Conservation (phyloP, 2,797 vertebrate genomes). For the Luscinia megarhynchos region DNA sequence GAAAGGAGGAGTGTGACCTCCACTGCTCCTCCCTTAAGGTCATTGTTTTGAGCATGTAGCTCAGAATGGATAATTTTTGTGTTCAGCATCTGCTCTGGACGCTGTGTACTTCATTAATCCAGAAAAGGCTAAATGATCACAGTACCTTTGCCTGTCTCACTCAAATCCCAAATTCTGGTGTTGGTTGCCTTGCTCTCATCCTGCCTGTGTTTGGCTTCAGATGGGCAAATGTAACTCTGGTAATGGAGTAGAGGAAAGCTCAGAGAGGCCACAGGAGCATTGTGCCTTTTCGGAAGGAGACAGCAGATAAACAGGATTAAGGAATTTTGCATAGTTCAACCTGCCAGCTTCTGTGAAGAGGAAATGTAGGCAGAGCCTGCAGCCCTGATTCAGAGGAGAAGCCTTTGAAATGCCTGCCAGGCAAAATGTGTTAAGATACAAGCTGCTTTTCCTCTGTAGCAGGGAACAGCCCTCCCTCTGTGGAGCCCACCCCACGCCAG, state of each 20-base stretch:
- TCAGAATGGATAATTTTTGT: neutral
- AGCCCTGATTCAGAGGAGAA: constrained; percentile 36
- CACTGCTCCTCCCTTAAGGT: neutral
- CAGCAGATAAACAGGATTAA: constrained; percentile 62
- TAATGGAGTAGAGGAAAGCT: neutral
- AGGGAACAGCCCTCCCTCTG: neutral
- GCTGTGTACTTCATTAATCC: neutral
- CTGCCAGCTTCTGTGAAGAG: constrained; percentile 39
- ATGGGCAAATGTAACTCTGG: neutral
- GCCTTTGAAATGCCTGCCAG: constrained; percentile 63
- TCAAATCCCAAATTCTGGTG: neutral
- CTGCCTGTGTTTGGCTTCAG: constrained; percentile 2
- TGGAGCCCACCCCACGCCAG: neutral
- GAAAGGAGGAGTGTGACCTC: neutral
- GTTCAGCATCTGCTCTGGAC: neutral
- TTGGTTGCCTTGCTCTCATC: neutral
- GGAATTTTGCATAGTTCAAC: constrained; percentile 39
- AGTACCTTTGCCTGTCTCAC: neutral
- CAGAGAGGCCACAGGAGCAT: neutral
- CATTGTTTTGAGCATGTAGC: neutral
- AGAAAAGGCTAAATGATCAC: neutral
- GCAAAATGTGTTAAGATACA: neutral
- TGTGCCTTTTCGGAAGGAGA: neutral
- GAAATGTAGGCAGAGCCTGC: constrained; percentile 54
- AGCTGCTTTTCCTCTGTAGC: neutral